Evolutionary conservation across 37 sponge, comb jelly and placozoan species (phyloP).

Genomic region (Diacarnus erythraeanus): DNA sequence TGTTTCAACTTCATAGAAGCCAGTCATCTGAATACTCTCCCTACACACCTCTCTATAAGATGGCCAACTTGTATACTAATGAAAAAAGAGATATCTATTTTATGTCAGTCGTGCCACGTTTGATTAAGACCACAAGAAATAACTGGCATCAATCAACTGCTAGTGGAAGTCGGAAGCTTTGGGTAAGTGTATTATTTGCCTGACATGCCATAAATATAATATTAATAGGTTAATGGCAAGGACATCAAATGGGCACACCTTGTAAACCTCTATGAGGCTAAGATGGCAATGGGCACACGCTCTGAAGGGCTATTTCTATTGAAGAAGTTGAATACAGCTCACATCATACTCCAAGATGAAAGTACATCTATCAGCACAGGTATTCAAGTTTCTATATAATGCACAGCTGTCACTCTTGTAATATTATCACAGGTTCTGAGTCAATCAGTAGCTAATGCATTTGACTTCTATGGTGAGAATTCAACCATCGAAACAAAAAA

Average conservation of each 20-base stretch:
- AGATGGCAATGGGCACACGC: not conserved
- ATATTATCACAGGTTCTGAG: conserved; percentile 40
- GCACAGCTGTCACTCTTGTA: not conserved
- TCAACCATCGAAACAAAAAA: conserved; percentile 17
- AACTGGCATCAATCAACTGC: conserved; percentile 21
- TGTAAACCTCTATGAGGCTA: conserved; percentile 1
- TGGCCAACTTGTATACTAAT: conserved; percentile 17
- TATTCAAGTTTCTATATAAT: not conserved
- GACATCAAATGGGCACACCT: conserved; percentile 37
- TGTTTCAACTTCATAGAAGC: conserved; percentile 11
- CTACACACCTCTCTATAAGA: conserved; percentile 16
- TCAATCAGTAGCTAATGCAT: conserved; percentile 30
- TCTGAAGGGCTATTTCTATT: conserved; percentile 26
- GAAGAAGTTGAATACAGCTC: conserved; percentile 15
- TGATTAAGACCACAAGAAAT: conserved; percentile 37
- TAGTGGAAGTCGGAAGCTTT: conserved; percentile 13
- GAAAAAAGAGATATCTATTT: conserved; percentile 19
- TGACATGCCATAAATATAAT: too few species aligned
- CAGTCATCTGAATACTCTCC: not conserved
- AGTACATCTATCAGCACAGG: conserved; percentile 39
- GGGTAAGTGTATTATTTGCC: conserved; percentile 23
- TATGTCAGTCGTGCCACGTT: conserved; percentile 39
- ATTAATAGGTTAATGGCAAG: conserved; percentile 19
- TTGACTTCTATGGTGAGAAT: conserved; percentile 15
- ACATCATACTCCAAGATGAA: conserved; percentile 43